Evolutionary conservation across 2,113 vertebrate genomes (phyloP), one percentile per base, ranked within the genome.

Genomic region (Strix aluco): DNA sequence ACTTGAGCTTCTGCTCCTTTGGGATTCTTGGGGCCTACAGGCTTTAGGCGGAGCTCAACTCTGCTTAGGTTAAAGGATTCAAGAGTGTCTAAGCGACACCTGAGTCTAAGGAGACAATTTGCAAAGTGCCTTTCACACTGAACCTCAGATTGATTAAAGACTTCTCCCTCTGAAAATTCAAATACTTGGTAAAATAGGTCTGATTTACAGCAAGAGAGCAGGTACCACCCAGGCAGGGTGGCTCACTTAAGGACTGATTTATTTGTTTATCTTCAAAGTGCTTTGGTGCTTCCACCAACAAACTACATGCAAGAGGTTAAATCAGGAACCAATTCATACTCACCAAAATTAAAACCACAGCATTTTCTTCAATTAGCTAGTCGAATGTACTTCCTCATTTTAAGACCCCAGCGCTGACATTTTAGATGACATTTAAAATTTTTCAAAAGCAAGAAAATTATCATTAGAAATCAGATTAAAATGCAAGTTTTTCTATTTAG

Each of bases 311-410:
- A 52, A 66, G 38, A 66, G 66, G 74, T 94, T 66, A 74, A 63
- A 94, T 66, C 16, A 91, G 80, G 92, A 96, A 81, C 63, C 65
- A 54, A 80, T 57, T 93, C 88, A 72, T 86, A 73, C 93, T 92
- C 95, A 90, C 18, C 62, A 84, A 95, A 96, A 80, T 82, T 46
- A 90, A 92, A 85, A 8, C 55, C 73, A 84, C 90, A 93, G 83
- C 66, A 18, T 55, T 94, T 95, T 88, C 92, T 73, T 81, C 90
- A 89, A 91, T 87, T 89, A 94, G 92, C 93, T 90, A 34, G 54
- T 88, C 3, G 4, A 87, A 58, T 40, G 77, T 36, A 67, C 77
- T 94, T 97, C 93, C 95, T 83, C 51, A 2, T 74, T 87, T 94
- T 57, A 94, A 75, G 81, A 84, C 29, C 55, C 30, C 72, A 40